These are phyloP conservation scores for Caenorhabditis japonica DNA, from an alignment of 2,888 invertebrate genomes.

Conservation along the genomic window DNA sequence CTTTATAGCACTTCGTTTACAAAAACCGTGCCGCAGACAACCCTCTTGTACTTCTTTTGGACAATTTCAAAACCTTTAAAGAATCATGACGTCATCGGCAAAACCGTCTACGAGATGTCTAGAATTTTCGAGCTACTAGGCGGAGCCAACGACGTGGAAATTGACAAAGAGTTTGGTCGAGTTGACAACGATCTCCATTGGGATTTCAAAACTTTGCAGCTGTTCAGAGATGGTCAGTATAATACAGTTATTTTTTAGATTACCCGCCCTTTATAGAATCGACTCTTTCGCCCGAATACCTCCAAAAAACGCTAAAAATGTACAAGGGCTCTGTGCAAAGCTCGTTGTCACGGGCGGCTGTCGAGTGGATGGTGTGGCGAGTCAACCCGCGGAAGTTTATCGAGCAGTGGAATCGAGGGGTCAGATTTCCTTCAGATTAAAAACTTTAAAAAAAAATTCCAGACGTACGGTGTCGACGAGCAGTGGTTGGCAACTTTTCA, in stretches of 20 bases:
- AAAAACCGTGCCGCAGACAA: too few species aligned
- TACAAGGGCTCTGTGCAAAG: slow-evolving; percentile 53
- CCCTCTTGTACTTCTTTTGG: too few species aligned
- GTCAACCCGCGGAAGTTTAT: slow-evolving; percentile 33
- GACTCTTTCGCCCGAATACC: not conserved
- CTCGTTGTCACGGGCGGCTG: slow-evolving; percentile 49
- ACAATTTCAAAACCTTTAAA: too few species aligned
- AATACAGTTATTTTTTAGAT: too few species aligned
- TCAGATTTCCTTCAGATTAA: not conserved
- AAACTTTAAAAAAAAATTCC: not conserved
- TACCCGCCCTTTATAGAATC: slow-evolving; percentile 25
- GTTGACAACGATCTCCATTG: slow-evolving; percentile 21
- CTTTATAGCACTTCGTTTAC: too few species aligned
- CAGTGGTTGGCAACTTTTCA: slow-evolving; percentile 48
- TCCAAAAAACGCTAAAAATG: slow-evolving; percentile 17
- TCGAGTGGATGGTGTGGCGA: slow-evolving; percentile 44
- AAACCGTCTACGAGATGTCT: slow-evolving; percentile 43
- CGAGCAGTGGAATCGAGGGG: slow-evolving; percentile 36
- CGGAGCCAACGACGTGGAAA: slow-evolving; percentile 53
- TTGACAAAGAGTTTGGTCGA: slow-evolving; percentile 38
- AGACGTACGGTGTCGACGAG: slow-evolving; percentile 55
- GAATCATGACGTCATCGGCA: slow-evolving; percentile 53
- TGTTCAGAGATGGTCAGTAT: slow-evolving; percentile 47
- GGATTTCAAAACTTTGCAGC: slow-evolving; percentile 31
- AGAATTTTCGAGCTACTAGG: slow-evolving; percentile 38